Conservation (phyloP, 2,888 invertebrate genomes). For the Cistogaster globosa region DNA sequence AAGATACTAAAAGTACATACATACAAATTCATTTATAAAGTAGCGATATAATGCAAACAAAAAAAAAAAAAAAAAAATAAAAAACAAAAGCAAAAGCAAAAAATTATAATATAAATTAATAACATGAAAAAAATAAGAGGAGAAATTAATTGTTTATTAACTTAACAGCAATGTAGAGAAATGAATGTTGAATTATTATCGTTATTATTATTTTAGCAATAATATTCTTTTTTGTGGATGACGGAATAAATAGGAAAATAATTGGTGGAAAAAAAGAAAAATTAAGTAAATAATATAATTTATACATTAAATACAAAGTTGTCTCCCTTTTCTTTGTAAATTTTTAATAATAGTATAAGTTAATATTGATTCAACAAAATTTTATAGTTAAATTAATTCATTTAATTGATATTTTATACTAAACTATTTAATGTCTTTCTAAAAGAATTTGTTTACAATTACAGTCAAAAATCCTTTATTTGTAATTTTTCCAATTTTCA, state of each 20-base stretch:
- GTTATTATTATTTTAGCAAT: not conserved
- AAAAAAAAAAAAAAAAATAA: conserved; percentile 14
- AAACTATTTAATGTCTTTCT: conserved; percentile 21
- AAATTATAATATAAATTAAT: conserved; percentile 15
- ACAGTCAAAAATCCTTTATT: conserved; percentile 15
- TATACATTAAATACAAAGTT: conserved; percentile 28
- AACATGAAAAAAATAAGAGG: conserved; percentile 6
- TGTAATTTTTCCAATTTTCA: conserved; percentile 5
- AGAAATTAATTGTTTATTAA: conserved; percentile 55
- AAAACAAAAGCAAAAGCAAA: conserved; percentile 5
- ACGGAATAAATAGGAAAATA: not conserved
- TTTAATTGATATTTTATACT: conserved; percentile 26
- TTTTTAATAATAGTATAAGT: conserved; percentile 29
- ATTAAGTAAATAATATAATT: not conserved
- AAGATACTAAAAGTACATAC: conserved; percentile 54
- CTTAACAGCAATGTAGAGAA: conserved; percentile 36
- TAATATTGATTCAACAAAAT: conserved; percentile 54
- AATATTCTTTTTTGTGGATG: conserved; percentile 11
- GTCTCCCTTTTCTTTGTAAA: not conserved
- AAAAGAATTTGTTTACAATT: conserved; percentile 37
- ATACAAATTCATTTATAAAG: conserved; percentile 67
- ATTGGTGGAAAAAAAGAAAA: not conserved
- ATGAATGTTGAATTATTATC: conserved; percentile 11
- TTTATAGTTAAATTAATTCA: conserved; percentile 50
- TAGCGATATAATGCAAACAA: conserved; percentile 38